Evolutionary conservation across 2,113 vertebrate genomes (phyloP).

Genomic region (Rhinogobius similis): DNA sequence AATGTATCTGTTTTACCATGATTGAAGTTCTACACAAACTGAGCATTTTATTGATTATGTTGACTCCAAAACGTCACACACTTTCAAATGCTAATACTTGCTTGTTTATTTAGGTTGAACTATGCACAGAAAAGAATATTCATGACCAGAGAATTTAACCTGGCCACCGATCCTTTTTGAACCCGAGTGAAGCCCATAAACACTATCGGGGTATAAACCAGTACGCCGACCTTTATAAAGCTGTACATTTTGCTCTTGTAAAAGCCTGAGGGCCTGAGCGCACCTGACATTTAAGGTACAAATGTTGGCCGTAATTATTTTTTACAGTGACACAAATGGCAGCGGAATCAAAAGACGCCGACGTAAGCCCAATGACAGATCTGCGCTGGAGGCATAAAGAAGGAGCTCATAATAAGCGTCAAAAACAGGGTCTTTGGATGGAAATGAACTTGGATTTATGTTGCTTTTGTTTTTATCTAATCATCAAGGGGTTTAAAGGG

Average conservation of each 20-base stretch:
- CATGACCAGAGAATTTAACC: too few relatives aligned
- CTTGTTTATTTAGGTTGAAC: too few relatives aligned
- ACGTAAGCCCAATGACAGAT: background rate
- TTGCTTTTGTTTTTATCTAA: too few relatives aligned
- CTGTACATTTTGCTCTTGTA: background rate
- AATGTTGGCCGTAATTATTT: background rate
- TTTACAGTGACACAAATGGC: conserved; percentile 1
- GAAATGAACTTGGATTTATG: too few relatives aligned
- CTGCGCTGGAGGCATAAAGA: background rate
- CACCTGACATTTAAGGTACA: background rate
- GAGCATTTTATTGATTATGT: too few relatives aligned
- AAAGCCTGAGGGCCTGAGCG: background rate
- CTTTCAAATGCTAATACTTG: too few relatives aligned
- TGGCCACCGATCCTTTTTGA: background rate
- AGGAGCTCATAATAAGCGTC: background rate
- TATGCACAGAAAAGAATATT: too few relatives aligned
- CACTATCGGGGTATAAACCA: background rate
- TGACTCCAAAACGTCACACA: too few relatives aligned
- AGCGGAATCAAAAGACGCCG: background rate
- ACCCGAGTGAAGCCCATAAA: background rate
- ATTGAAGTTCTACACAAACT: too few relatives aligned
- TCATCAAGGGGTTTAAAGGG: too few relatives aligned
- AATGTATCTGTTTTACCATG: too few relatives aligned
- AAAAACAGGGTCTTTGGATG: too few relatives aligned
- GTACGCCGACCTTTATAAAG: background rate